Percentiles rank a stretch among this genome's conserved stretches.
phyloP scores from a whole-genome alignment of 2,113 vertebrate genomes.

The Maccullochella peelii region DNA sequence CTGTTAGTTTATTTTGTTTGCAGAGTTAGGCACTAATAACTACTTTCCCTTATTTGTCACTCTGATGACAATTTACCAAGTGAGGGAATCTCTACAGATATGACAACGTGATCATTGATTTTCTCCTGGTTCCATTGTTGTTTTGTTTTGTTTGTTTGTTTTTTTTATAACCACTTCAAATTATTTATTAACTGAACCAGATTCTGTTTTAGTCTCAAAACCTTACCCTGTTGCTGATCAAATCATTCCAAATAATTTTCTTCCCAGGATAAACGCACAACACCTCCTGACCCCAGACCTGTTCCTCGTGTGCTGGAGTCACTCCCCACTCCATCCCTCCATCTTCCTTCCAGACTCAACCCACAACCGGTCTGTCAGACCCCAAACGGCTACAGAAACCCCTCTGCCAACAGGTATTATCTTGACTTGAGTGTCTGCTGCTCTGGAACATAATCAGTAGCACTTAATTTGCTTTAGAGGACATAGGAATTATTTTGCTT shows the following conservation, averaged over 20 bases:
- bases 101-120: background rate
- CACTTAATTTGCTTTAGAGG: background rate
- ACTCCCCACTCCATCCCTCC: conserved; percentile 76
- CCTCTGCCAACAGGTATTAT: conserved; percentile 83
- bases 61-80: background rate
- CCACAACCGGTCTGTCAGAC: conserved; percentile 83
- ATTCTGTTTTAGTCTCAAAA: conserved; percentile 13
- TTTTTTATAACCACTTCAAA: background rate
- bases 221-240: background rate
- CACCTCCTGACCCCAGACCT: conserved; percentile 77
- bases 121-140: background rate
- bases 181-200: background rate
- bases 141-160: no score
- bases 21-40: background rate
- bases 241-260: background rate
- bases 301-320: conserved; percentile 65
- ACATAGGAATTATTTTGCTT: background rate
- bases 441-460: background rate
- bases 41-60: background rate
- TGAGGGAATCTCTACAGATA: background rate
- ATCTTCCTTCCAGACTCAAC: conserved; percentile 67
- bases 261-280: conserved; percentile 79
- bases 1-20: background rate
- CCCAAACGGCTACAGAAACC: conserved; percentile 81
- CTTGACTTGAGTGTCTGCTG: background rate